These are phyloP conservation scores for Drosophila suzukii DNA, from an alignment of 1,140 invertebrate genomes.

Conservation along the genomic window DNA sequence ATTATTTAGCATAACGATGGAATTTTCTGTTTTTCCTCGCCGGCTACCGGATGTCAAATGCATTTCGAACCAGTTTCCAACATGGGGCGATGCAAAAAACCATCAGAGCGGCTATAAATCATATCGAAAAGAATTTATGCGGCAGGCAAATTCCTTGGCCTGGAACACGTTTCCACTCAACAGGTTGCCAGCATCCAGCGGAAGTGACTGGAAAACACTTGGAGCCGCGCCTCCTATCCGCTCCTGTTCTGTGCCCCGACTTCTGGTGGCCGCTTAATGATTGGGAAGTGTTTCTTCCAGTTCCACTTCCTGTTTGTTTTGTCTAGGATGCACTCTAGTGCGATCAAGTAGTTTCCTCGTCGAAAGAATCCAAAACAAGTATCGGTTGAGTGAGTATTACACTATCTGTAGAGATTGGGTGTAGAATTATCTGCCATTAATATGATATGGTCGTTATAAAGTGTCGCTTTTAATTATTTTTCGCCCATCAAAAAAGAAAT, in stretches of 20 bases:
- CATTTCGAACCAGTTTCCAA: slow-evolving; percentile 66
- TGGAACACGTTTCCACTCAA: slow-evolving; percentile 61
- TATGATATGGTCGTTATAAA: background rate
- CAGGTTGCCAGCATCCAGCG: slow-evolving; percentile 55
- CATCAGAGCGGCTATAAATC: slow-evolving; percentile 50
- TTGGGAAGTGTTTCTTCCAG: slow-evolving; percentile 60
- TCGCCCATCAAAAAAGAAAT: too few species aligned
- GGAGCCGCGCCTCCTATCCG: background rate
- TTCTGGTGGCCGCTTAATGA: slow-evolving; percentile 33
- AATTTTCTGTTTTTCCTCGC: slow-evolving; percentile 21
- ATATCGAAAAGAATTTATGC: slow-evolving; percentile 72
- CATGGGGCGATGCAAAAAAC: slow-evolving; percentile 13
- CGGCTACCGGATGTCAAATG: slow-evolving; percentile 61
- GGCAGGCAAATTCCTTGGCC: slow-evolving; percentile 65
- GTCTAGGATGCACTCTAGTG: slow-evolving; percentile 51
- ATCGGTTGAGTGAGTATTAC: background rate
- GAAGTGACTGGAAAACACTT: slow-evolving; percentile 60
- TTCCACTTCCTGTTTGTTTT: slow-evolving; percentile 57
- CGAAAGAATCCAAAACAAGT: background rate
- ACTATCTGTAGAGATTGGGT: background rate
- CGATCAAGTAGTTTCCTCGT: background rate
- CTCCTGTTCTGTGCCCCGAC: background rate
- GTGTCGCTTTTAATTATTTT: too few species aligned
- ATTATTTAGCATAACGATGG: slow-evolving; percentile 48
- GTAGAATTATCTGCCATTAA: background rate